Conservation (phyloP, 2,888 invertebrate species). For the Strigamia maritima region DNA sequence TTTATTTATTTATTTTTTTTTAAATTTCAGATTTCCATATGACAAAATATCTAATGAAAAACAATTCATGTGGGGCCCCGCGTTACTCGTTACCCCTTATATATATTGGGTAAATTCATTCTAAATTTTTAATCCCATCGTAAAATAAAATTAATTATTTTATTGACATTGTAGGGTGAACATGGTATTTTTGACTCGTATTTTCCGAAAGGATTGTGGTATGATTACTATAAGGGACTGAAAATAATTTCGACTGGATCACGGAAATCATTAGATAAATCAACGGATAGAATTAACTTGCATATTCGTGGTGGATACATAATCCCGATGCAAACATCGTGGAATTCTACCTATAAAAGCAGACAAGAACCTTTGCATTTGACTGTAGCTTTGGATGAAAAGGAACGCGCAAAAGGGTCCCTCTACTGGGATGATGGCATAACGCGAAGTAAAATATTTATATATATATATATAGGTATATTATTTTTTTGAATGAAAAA, state of each 20-base stretch:
- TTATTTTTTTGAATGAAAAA: too few relatives aligned
- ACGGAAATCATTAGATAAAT: background rate
- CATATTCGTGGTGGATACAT: constrained; percentile 29
- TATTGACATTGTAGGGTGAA: background rate
- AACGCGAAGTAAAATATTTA: constrained; percentile 33
- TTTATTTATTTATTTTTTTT: background rate
- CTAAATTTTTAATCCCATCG: too few relatives aligned
- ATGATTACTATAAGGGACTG: constrained; percentile 45
- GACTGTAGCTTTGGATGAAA: constrained; percentile 44
- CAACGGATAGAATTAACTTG: constrained; percentile 1
- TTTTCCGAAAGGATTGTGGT: constrained; percentile 48
- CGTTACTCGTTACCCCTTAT: constrained; percentile 62
- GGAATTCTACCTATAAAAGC: constrained; percentile 17
- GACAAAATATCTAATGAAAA: constrained; percentile 54
- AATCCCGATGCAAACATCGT: background rate
- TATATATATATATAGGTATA: too few relatives aligned
- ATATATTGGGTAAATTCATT: background rate
- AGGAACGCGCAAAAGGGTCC: constrained; percentile 43
- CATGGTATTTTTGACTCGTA: background rate
- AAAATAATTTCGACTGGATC: background rate
- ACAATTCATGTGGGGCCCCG: constrained; percentile 64
- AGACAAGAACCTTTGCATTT: constrained; percentile 44
- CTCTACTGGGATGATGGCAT: constrained; percentile 46
- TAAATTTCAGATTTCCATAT: constrained; percentile 52
- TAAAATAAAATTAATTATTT: background rate